Conservation (phyloP, 1,140 invertebrate species). For the Anastrepha ludens region DNA sequence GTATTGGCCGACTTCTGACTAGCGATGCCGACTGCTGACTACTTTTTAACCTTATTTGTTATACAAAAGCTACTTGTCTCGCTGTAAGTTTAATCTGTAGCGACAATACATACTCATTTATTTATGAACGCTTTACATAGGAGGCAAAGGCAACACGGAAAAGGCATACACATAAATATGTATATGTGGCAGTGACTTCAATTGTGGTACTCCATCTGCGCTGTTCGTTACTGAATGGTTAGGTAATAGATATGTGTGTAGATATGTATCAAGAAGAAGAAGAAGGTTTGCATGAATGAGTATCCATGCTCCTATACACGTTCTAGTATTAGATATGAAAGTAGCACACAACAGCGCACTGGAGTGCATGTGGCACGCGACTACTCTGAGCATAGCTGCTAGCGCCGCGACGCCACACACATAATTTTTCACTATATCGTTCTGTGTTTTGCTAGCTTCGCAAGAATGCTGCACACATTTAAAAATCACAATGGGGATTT, state of each 20-base stretch:
- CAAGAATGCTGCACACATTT: neutral
- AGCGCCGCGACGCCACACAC: neutral
- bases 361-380: slow-evolving; percentile 12
- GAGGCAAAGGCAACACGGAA: neutral
- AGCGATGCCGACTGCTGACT: neutral
- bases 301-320: too few species aligned
- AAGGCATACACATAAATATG: neutral
- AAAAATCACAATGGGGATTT: slow-evolving; percentile 19
- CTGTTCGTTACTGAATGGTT: too few species aligned
- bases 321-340: too few species aligned
- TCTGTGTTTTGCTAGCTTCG: neutral
- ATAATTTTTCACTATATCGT: neutral
- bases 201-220: neutral
- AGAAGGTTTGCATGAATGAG: too few species aligned
- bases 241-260: too few species aligned
- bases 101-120: slow-evolving; percentile 54
- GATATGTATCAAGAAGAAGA: too few species aligned
- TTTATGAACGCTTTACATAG: slow-evolving; percentile 55
- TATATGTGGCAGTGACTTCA: neutral
- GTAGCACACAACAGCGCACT: neutral
- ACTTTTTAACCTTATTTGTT: slow-evolving; percentile 13
- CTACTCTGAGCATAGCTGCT: neutral
- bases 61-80: slow-evolving; percentile 40
- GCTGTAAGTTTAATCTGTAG: slow-evolving; percentile 28
- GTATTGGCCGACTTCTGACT: neutral